A percentile compares a stretch with the other conserved stretches of the same genome.
phyloP scores from a whole-genome alignment of 2,888 invertebrate species.

The Vesta saturnalis region DNA sequence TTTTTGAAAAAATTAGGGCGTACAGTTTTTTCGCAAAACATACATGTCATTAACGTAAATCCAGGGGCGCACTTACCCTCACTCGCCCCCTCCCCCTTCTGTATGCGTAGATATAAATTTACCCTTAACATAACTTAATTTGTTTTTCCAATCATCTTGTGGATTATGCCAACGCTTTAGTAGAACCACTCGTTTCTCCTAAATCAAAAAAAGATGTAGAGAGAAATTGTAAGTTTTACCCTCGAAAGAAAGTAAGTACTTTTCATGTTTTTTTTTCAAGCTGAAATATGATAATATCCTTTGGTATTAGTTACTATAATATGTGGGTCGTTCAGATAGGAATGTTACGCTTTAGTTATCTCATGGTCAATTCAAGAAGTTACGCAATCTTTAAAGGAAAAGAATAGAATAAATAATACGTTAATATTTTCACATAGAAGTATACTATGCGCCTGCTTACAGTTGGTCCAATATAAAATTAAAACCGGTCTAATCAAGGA shows the following conservation, averaged over 20 bases:
- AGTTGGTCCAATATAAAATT: neutral
- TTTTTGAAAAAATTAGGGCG: too few relatives aligned
- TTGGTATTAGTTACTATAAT: constrained; percentile 4
- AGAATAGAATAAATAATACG: constrained; percentile 10
- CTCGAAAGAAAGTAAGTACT: neutral
- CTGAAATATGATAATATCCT: constrained; percentile 1
- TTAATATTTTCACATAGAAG: neutral
- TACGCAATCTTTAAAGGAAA: neutral
- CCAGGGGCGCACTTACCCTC: too few relatives aligned
- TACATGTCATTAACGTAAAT: too few relatives aligned
- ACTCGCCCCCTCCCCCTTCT: too few relatives aligned
- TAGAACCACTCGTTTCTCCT: too few relatives aligned
- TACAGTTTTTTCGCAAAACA: too few relatives aligned
- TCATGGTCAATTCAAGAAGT: neutral
- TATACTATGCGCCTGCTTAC: constrained; percentile 2
- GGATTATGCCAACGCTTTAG: too few relatives aligned
- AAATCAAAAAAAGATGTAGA: too few relatives aligned
- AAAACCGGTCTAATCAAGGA: constrained; percentile 9
- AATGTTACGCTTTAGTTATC: constrained; percentile 7
- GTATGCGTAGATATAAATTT: too few relatives aligned
- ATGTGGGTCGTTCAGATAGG: neutral
- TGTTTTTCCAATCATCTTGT: too few relatives aligned
- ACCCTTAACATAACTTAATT: too few relatives aligned
- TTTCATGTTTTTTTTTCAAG: neutral
- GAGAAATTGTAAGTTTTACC: too few relatives aligned